Conservation (phyloP, 2,888 invertebrate species). For the Villa cingulata region DNA sequence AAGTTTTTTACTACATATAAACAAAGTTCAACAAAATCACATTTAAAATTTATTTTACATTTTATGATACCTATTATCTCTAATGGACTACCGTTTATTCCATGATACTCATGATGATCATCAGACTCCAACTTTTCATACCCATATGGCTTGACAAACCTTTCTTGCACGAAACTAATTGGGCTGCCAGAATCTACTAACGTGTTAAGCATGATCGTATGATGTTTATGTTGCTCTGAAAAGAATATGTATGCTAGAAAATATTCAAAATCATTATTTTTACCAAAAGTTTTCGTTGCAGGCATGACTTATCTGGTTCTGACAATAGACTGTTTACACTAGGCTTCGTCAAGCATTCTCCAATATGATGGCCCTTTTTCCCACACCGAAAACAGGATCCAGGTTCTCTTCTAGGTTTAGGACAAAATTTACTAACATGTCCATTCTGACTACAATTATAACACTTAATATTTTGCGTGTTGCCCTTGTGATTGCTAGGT, state of each 20-base stretch:
- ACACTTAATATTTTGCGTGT: not conserved
- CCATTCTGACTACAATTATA: not conserved
- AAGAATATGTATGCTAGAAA: too few relatives aligned
- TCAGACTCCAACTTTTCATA: conserved; percentile 1
- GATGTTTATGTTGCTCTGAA: too few relatives aligned
- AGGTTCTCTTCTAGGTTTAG: not conserved
- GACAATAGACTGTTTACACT: too few relatives aligned
- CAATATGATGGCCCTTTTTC: too few relatives aligned
- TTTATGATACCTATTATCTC: conserved; percentile 8
- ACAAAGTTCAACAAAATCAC: too few relatives aligned
- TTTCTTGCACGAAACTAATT: conserved; percentile 9
- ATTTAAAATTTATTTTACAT: conserved; percentile 1
- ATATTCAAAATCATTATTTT: too few relatives aligned
- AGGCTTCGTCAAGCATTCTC: too few relatives aligned
- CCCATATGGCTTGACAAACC: conserved; percentile 6
- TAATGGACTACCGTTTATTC: conserved; percentile 9
- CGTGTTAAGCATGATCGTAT: not conserved
- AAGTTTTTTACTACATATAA: conserved; percentile 2
- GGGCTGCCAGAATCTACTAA: conserved; percentile 10
- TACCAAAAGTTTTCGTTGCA: too few relatives aligned
- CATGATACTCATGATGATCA: conserved; percentile 9
- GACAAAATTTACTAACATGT: not conserved
- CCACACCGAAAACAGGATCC: too few relatives aligned
- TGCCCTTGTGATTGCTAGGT: too few relatives aligned
- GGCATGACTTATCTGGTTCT: too few relatives aligned